Evolutionary conservation across 2,797 vertebrate species (phyloP), one percentile per base, ranked within the genome.

Genomic region (Salarias fasciatus): DNA sequence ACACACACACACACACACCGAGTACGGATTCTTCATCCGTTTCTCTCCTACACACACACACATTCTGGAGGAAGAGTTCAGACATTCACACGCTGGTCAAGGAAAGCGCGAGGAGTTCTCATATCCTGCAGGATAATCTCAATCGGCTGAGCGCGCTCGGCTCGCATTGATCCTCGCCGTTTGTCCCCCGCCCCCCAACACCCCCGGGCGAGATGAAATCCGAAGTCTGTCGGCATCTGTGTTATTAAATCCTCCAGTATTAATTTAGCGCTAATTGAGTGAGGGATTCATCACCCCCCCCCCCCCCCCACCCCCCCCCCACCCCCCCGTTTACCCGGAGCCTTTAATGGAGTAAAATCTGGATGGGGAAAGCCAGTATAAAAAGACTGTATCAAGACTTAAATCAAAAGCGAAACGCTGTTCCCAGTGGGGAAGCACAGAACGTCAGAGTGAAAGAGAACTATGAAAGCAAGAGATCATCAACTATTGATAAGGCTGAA

Each of bases 181-280:
- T 83, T 83, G 64, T 50, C 64, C 48, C 2, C 50, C 36, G 33
- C 36, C 42, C 49, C 68, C 67, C 56, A 51, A 62, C 58, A 72
- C 82, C 84, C 84, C 53, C 5, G 50, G 82, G 84, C 74, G 10
- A 77, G 74, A 86, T 80, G 63, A 80, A 80, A 87, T 84, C 83
- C 87, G 79, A 87, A 85, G 78, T 86, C 84, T 84, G 64, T 67
- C 74, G 75, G 83, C 88, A 85, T 88, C 75, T 75, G 84, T 72
- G 82, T 86, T 86, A 89, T 87, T 86, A 89, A 89, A 88, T 86
- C 86, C 86, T 85, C 64, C 80, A 48, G 85, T 80, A 89, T 88
- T 90, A 86, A 91, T 89, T 88, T 85, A 76, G 71, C 75, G 10
- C 87, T 91, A 91, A 90, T 91, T 89, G 87, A 89, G 83, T 78